Evolutionary conservation across 2,113 vertebrate genomes (phyloP), one percentile per base, ranked within the genome.

Genomic region (Notiomystis cincta): DNA sequence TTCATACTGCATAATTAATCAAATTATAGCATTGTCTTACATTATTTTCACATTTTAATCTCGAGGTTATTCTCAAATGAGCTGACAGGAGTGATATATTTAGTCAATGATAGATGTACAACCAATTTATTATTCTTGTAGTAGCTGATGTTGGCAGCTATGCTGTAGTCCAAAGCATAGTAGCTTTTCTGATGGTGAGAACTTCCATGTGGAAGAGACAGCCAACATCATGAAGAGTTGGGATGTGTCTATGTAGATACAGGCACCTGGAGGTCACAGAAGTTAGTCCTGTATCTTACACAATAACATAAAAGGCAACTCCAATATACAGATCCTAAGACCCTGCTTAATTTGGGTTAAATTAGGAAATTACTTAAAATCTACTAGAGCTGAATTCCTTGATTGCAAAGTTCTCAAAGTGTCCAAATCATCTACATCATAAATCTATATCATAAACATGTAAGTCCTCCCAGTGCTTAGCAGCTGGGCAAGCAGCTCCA

Each of bases 41-140:
- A 93, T 86, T 96, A 78, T 95, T 95, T 96, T 89, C 67, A 92
- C 53, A 90, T 96, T 92, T 93, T 77, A 88, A 75, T 93, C 71
- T 90, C 81, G 69, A 94, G 71, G 79, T 89, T 79, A 88, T 88
- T 94, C 79, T 83, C 64, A 93, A 86, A 95, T 94, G 78, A 90
- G 76, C 67, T 88, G 72, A 73, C 76, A 80, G 58, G 8, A 86
- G 75, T 64, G 88, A 93, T 83, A 88, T 21, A 83, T 81, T 83
- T 81, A 91, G 54, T 66, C 85, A 80, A 10, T 0, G 38, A 73
- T 19, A 72, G 58, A 86, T 90, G 44, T 56, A 67, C 65, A 92
- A 93, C 11, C 28, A 67, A 71, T 80, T 80, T 81, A 64, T 93
- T 95, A 82, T 70, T 81, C 38, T 45, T 56, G 42, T 42, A 78